phyloP scores from a whole-genome alignment of 2,888 invertebrate species.

The Folsomia manolachei region DNA sequence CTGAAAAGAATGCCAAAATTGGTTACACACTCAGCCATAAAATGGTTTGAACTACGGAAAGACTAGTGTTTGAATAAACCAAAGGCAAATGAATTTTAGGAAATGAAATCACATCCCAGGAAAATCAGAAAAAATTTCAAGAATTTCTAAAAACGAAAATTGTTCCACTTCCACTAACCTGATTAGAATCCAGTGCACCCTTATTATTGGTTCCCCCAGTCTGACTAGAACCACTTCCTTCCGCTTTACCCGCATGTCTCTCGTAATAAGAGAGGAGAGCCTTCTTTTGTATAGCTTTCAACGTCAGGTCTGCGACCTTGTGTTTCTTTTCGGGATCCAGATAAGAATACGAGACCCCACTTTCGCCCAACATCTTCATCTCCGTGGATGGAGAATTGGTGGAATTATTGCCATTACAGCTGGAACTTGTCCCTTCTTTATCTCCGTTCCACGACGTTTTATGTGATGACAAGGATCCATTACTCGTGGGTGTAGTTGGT shows the following conservation, averaged over 20 bases:
- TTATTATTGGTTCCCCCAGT: neutral
- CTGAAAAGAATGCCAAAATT: neutral
- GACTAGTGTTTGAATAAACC: neutral
- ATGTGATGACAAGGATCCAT: conserved; percentile 28
- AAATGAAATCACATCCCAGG: too few species aligned
- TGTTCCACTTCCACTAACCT: too few species aligned
- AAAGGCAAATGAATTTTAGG: neutral
- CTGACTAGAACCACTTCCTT: conserved; percentile 27
- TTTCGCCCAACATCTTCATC: neutral
- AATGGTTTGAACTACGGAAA: neutral
- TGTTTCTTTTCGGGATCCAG: conserved; percentile 72
- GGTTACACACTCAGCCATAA: too few species aligned
- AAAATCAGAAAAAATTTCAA: too few species aligned
- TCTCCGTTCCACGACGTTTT: neutral
- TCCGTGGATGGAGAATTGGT: neutral
- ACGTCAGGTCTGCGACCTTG: conserved; percentile 66
- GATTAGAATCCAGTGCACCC: neutral
- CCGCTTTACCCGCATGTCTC: conserved; percentile 58
- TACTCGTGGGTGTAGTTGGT: conserved; percentile 20
- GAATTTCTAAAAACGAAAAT: too few species aligned
- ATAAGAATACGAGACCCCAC: conserved; percentile 62
- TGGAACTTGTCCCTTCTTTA: neutral
- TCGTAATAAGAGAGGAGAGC: conserved; percentile 78
- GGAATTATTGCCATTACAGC: neutral
- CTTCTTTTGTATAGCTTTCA: conserved; percentile 79